These are phyloP conservation scores for Epistrophe grossulariae DNA, from an alignment of 2,888 invertebrate genomes.

Conservation along the genomic window DNA sequence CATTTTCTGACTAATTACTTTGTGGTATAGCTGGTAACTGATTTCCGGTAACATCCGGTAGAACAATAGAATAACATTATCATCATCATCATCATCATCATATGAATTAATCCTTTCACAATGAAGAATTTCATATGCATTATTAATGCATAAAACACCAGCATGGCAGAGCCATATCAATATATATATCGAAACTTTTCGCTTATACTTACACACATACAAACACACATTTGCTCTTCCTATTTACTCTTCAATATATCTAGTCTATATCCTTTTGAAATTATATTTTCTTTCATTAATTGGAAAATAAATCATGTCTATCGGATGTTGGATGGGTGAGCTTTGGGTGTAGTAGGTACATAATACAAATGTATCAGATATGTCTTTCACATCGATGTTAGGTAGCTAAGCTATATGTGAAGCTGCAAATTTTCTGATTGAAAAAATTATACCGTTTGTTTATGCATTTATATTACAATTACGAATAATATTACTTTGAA, in stretches of 20 bases:
- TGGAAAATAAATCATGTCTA: slow-evolving; percentile 1
- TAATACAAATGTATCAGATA: neutral
- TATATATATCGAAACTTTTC: no score
- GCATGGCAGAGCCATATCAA: neutral
- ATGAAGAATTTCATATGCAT: neutral
- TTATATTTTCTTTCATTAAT: neutral
- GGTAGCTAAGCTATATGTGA: neutral
- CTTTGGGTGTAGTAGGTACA: neutral
- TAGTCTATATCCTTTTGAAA: neutral
- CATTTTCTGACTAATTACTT: neutral
- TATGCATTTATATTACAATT: neutral
- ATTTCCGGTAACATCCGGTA: neutral
- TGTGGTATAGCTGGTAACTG: no score
- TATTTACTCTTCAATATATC: neutral
- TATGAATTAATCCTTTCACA: neutral
- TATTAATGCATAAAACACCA: neutral
- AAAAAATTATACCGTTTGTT: neutral
- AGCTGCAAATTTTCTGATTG: neutral
- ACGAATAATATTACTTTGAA: neutral
- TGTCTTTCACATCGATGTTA: neutral
- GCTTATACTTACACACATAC: neutral
- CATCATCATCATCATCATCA: no score
- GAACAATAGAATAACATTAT: neutral
- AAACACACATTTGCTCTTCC: neutral
- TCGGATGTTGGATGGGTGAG: neutral